Conservation (phyloP, 2,888 invertebrate genomes). For the Scaptodrosophila latifasciaeformis region DNA sequence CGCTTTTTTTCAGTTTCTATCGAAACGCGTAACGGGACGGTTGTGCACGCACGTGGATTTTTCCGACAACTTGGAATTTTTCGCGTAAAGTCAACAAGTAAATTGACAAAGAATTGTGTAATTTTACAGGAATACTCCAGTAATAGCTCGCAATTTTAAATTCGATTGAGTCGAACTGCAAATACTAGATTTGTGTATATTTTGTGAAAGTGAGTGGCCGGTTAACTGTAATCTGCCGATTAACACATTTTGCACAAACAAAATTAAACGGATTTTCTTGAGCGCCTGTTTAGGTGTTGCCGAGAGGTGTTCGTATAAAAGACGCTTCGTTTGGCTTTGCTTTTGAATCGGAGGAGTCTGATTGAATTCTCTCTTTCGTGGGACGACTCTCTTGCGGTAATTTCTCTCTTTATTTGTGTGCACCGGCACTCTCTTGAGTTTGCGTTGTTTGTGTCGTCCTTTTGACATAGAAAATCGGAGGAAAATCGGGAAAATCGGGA, state of each 20-base stretch:
- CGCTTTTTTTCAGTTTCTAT: conserved; percentile 57
- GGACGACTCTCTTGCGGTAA: background rate
- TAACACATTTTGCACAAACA: conserved; percentile 9
- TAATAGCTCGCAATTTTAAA: too few relatives aligned
- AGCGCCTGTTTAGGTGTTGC: background rate
- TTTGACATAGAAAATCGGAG: conserved; percentile 42
- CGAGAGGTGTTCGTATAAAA: conserved; percentile 7
- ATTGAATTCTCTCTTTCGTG: conserved; percentile 41
- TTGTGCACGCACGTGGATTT: conserved; percentile 40
- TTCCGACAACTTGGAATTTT: conserved; percentile 6
- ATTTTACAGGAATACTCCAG: too few relatives aligned
- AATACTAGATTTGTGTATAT: background rate
- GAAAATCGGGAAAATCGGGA: conserved; percentile 28
- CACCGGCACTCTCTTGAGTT: conserved; percentile 1
- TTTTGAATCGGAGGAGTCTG: conserved; percentile 24
- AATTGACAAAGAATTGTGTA: too few relatives aligned
- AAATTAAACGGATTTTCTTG: conserved; percentile 6
- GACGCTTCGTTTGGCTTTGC: conserved; percentile 38
- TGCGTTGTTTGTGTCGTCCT: background rate
- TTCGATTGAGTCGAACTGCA: too few relatives aligned
- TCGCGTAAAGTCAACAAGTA: background rate
- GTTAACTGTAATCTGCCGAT: background rate
- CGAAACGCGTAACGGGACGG: conserved; percentile 63
- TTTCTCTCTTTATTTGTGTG: conserved; percentile 5
- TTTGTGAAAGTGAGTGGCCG: background rate